A percentile compares a stretch with the other conserved stretches of the same genome.
These are phyloP conservation scores for Cotesia typhae DNA, from an alignment of 1,140 invertebrate genomes.

Conservation along the genomic window DNA sequence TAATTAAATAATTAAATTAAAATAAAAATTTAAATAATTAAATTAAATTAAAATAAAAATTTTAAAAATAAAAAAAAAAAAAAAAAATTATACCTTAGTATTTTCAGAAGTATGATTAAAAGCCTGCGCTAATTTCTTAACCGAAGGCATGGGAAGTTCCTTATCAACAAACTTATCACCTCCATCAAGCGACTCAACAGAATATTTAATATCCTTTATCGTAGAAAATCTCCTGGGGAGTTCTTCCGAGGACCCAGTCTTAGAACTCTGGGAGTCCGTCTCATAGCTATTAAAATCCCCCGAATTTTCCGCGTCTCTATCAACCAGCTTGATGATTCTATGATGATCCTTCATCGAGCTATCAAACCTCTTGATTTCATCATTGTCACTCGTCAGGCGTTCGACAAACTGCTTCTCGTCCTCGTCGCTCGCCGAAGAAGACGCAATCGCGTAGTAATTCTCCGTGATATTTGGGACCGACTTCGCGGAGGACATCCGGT, in stretches of 20 bases:
- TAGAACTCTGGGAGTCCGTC: conserved; percentile 29
- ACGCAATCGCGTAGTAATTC: conserved; percentile 18
- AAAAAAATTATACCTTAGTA: neutral
- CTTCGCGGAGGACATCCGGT: conserved; percentile 50
- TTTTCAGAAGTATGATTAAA: conserved; percentile 48
- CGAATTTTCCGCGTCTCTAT: neutral
- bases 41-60: neutral
- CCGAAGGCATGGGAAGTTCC: conserved; percentile 54
- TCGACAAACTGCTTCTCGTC: conserved; percentile 20
- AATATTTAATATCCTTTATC: conserved; percentile 26
- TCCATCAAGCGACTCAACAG: conserved; percentile 10
- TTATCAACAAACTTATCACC: conserved; percentile 30
- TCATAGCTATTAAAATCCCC: conserved; percentile 23
- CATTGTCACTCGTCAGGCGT: conserved; percentile 1
- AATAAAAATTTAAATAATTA: neutral
- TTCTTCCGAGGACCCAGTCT: conserved; percentile 26
- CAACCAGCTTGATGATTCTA: neutral
- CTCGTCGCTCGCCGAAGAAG: conserved; percentile 31
- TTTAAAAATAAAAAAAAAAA: neutral
- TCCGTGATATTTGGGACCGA: conserved; percentile 56
- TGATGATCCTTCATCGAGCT: neutral
- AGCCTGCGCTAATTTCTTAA: conserved; percentile 55
- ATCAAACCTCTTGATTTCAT: neutral
- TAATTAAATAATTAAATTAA: too few species aligned
- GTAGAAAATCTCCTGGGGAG: conserved; percentile 6